Evolutionary conservation across 2,888 invertebrate species (phyloP), one percentile per base, ranked within the genome.

Genomic region (Mythimna lalbum): DNA sequence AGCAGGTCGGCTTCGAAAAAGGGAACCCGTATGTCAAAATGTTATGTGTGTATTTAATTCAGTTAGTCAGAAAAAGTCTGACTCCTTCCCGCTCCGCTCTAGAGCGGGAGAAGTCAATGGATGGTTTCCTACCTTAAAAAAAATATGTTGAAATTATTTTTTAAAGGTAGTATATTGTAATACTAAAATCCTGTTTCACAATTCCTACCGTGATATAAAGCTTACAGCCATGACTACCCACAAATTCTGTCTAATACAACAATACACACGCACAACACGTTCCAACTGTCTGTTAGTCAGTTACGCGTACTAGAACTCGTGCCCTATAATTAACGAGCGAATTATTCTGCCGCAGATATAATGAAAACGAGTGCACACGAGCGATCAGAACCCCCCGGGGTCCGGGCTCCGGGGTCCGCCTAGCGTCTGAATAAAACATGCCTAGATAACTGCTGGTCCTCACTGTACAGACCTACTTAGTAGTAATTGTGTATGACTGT

Each of bases 261-360:
- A 19, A 27, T 50, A 60, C 60, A 14, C 23, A 60, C 7, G 14
- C 72, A 60, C 33, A 43, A 27, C 72, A 72, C 77, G 77, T 77
- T 59, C 47, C 1, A 62, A 43, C 52, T 47, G 33, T 57, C 31
- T 50, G 62, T 47, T 59, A 64, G 39, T 57, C 31, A 27, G 62
- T 47, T 52, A 63, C 57, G 53, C 56, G 57, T 53, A 73, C 12
- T 78, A 59, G 36, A 78, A 72, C 57, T 53, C 33, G 23, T 21
- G 39, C 50, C 59, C 31, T 62, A 56, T 64, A 73, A 73, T 73
- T 78, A 82, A 79, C 52, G 79, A 73, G 78, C 17, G 27, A 78
- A 79, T 82, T 73, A 79, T 79, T 82, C 82, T 33, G 49, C 27
- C 63, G 62, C 47, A 78, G 67, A 79, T 79, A 82, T 82, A 78